phyloP scores from a whole-genome alignment of 1,140 invertebrate species.

The Drosophila lini region DNA sequence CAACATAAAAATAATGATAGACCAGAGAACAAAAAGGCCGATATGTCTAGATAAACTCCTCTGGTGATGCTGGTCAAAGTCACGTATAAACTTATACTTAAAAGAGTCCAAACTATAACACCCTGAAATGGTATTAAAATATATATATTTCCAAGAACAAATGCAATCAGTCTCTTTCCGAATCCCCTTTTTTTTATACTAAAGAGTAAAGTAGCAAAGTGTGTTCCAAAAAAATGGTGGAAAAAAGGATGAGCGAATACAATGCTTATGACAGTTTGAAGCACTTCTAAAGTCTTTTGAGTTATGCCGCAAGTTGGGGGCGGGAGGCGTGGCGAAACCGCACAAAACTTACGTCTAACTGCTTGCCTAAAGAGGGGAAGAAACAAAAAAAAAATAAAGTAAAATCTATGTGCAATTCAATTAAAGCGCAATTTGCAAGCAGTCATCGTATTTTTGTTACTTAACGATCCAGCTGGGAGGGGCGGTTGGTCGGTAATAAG shows the following conservation, averaged over 20 bases:
- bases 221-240: slow-evolving; percentile 31
- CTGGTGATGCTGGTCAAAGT: background rate
- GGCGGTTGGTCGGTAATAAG: slow-evolving; percentile 2
- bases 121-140: background rate
- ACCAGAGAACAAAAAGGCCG: background rate
- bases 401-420: slow-evolving; percentile 80
- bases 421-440: slow-evolving; percentile 80
- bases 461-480: slow-evolving; percentile 53
- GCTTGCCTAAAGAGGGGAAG: background rate
- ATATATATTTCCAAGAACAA: background rate
- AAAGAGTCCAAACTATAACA: background rate
- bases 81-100: no score
- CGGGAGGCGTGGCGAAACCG: slow-evolving; percentile 35
- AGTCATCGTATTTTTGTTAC: slow-evolving; percentile 74
- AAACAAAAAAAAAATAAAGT: slow-evolving; percentile 10
- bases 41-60: background rate
- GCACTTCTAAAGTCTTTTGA: slow-evolving; percentile 70
- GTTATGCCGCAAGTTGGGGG: slow-evolving; percentile 47
- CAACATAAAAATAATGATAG: no score
- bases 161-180: background rate
- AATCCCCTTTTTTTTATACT: background rate
- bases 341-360: slow-evolving; percentile 36
- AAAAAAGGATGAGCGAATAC: slow-evolving; percentile 16
- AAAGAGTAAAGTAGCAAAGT: slow-evolving; percentile 59
- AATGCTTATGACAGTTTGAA: slow-evolving; percentile 77